These are phyloP conservation scores for Chironomus tentans DNA, from an alignment of 2,888 invertebrate genomes.

Conservation along the genomic window DNA sequence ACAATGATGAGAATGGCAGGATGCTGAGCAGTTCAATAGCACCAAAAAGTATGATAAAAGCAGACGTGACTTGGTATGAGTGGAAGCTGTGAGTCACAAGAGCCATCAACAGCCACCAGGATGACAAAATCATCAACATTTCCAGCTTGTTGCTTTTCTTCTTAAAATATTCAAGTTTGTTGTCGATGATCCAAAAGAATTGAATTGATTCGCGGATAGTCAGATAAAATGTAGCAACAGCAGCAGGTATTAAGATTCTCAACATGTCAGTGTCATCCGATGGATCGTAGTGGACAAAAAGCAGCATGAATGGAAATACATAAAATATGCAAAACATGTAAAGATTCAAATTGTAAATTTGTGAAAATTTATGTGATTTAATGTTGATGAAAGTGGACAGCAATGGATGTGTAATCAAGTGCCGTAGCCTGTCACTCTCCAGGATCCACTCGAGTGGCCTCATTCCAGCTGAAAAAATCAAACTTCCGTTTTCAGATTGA, in stretches of 20 bases:
- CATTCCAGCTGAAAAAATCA: conserved; percentile 1
- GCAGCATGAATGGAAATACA: conserved; percentile 11
- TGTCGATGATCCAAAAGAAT: conserved; percentile 21
- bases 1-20: conserved; percentile 8
- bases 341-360: conserved; percentile 17
- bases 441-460: conserved; percentile 2
- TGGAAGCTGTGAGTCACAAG: conserved; percentile 4
- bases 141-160: conserved; percentile 22
- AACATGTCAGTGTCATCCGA: neutral
- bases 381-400: conserved; percentile 19
- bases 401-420: conserved; percentile 19
- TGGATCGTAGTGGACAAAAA: conserved; percentile 4
- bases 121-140: conserved; percentile 5
- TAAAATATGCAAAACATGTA: conserved; percentile 17
- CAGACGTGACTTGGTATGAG: conserved; percentile 9
- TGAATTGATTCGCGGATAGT: conserved; percentile 21
- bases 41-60: conserved; percentile 22
- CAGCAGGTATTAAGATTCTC: neutral
- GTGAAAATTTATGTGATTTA: conserved; percentile 4
- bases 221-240: neutral
- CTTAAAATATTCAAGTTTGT: conserved; percentile 19
- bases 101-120: neutral
- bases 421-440: neutral
- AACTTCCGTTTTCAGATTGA: neutral
- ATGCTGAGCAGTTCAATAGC: conserved; percentile 11